Base-by-base conservation (phyloP, 1,140 invertebrate genomes). In the Ceratitis capitata region DNA sequence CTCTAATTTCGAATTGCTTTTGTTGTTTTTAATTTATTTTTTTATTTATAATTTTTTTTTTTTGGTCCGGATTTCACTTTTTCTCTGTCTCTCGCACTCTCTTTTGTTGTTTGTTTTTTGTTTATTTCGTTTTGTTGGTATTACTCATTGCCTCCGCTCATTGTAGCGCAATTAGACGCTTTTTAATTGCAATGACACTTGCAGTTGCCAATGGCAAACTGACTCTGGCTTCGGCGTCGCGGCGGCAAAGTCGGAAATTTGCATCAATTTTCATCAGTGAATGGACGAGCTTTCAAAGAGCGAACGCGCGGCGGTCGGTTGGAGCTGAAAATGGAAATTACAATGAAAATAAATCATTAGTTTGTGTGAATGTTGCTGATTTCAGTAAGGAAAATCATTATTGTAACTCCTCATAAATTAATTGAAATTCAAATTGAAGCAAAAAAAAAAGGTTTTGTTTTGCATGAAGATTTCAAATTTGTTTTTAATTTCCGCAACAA, bases 161-260 rank as follows among this genome's bases (percentile, higher is more conserved):
- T 78, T 78, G 39, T 45, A 78, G 69, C 39, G 69, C 69, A 78
- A 78, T 78, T 78, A 78, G 39, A 9, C 69, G 69, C 19, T 47
- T 78, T n/a, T 78, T 78, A 78, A 78, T 78, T 78, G 69, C 39
- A 78, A 78, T 78, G 69, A 78, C 69, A 78, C 39, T 78, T 45
- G 69, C 69, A 78, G 69, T 26, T 26, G 64, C 64, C 23, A 19
- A 19, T 9, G 64, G 64, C 64, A 74, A 74, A 45, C 35, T 35
- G 1, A 45, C 23, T 78, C 3, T 26, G 5, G 16, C 42, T 78
- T 16, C 35, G 29, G 26, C n/a, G n/a, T n/a, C n/a, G n/a, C n/a
- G n/a, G n/a, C n/a, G n/a, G n/a, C 56, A 26, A 9, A 26, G 23
- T 78, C 35, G 39, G 39, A 45, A 78, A 78, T 74, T 74, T 45